phyloP scores from a whole-genome alignment of 2,888 invertebrate genomes.

The Prosapia bicincta region DNA sequence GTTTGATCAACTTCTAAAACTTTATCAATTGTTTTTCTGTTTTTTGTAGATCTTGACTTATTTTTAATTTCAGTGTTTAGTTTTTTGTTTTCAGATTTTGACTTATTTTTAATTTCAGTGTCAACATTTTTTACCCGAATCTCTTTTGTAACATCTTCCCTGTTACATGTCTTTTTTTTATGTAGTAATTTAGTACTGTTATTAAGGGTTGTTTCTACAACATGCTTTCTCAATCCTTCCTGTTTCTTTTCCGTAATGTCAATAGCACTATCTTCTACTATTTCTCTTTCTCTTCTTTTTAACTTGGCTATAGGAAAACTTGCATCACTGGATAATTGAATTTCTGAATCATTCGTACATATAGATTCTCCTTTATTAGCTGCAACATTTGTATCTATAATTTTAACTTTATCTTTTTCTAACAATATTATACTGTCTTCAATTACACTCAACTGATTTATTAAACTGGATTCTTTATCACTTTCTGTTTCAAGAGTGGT shows the following conservation, averaged over 20 bases:
- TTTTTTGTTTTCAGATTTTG: too few species aligned
- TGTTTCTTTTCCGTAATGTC: background rate
- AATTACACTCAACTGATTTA: background rate
- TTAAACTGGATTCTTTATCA: background rate
- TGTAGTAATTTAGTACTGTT: background rate
- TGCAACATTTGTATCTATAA: background rate
- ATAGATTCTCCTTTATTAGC: background rate
- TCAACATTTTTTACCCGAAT: background rate
- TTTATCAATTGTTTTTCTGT: background rate
- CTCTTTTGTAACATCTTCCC: background rate
- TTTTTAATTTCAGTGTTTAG: too few species aligned
- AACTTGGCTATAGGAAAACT: too few species aligned
- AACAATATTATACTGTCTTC: background rate
- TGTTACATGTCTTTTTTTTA: background rate
- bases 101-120: background rate
- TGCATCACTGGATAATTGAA: background rate
- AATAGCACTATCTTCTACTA: background rate
- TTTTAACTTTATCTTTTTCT: background rate
- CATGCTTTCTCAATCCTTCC: background rate
- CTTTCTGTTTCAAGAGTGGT: background rate
- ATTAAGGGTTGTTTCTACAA: background rate
- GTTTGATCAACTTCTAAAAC: background rate
- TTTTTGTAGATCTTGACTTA: too few species aligned
- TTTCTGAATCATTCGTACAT: background rate
- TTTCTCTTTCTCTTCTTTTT: too few species aligned